Conservation (phyloP, 2,113 vertebrate genomes). For the Nesoenas mayeri region DNA sequence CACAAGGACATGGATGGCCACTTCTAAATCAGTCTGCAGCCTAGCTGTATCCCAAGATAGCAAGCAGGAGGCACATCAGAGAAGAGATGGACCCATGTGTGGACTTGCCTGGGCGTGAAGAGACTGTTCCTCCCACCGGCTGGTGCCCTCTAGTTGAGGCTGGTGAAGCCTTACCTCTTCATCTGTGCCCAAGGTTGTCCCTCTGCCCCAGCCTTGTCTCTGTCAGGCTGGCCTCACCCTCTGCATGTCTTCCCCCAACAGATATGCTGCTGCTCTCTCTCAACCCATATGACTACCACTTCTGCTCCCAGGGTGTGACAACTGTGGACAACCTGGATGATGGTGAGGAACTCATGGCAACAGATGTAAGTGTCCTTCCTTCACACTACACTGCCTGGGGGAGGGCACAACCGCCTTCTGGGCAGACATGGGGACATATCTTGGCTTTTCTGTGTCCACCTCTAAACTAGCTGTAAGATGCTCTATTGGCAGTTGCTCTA, state of each 20-base stretch:
- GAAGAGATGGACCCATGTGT: background rate
- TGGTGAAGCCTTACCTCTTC: background rate
- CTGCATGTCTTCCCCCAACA: constrained; percentile 50
- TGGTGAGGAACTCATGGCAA: constrained; percentile 86
- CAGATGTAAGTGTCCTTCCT: constrained; percentile 80
- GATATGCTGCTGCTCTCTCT: constrained; percentile 93
- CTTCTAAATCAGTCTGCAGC: constrained; percentile 67
- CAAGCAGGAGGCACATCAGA: constrained; percentile 11
- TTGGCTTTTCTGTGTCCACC: background rate
- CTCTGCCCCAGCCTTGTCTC: background rate
- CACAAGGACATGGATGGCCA: constrained; percentile 54
- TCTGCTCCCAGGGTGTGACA: constrained; percentile 93
- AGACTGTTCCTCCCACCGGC: background rate
- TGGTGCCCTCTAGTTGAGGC: background rate
- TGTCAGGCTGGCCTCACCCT: background rate
- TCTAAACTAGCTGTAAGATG: background rate
- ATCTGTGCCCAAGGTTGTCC: background rate
- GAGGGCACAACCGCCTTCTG: background rate
- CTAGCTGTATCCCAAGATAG: constrained; percentile 62
- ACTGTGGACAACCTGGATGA: constrained; percentile 92
- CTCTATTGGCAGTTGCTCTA: background rate
- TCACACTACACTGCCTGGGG: background rate
- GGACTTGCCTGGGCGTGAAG: background rate
- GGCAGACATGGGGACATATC: background rate
- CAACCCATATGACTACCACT: constrained; percentile 95